A percentile compares a stretch with the other conserved stretches of the same genome.
phyloP scores from a whole-genome alignment of 2,113 vertebrate species.

The Nycticorax nycticorax region DNA sequence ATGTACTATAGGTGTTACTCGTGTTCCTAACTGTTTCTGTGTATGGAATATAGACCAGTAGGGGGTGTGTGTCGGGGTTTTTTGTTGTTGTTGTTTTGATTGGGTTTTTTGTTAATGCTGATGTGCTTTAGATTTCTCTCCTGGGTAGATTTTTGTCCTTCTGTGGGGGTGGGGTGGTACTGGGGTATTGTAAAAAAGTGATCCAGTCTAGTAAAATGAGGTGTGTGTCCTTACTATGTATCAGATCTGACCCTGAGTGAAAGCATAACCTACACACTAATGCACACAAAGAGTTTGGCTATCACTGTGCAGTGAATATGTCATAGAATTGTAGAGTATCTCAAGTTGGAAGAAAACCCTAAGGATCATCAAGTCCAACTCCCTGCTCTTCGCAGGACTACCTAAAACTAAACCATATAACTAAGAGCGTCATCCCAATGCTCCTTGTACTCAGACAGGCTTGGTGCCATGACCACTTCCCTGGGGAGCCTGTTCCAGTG shows the following conservation, averaged over 20 bases:
- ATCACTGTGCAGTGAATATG: neutral
- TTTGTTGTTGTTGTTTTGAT: neutral
- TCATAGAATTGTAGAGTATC: neutral
- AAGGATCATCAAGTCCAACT: neutral
- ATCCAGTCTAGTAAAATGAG: neutral
- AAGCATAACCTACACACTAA: neutral
- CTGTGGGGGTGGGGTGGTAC: neutral
- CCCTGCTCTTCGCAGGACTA: neutral
- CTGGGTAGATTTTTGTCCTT: neutral
- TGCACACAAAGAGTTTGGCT: neutral
- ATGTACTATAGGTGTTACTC: neutral
- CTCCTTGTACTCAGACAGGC: neutral
- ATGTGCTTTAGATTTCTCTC: neutral
- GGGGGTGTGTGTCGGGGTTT: neutral
- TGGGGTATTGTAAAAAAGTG: neutral
- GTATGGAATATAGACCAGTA: neutral
- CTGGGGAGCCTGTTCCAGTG: neutral
- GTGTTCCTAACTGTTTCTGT: neutral
- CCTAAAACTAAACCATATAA: neutral
- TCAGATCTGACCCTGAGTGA: accelerated
- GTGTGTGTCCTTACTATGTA: accelerated
- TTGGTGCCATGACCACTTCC: neutral
- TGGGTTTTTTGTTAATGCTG: neutral
- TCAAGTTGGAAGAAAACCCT: neutral
- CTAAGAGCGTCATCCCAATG: neutral